phyloP scores from a whole-genome alignment of 2,113 vertebrate genomes.

The Proteles cristata region DNA sequence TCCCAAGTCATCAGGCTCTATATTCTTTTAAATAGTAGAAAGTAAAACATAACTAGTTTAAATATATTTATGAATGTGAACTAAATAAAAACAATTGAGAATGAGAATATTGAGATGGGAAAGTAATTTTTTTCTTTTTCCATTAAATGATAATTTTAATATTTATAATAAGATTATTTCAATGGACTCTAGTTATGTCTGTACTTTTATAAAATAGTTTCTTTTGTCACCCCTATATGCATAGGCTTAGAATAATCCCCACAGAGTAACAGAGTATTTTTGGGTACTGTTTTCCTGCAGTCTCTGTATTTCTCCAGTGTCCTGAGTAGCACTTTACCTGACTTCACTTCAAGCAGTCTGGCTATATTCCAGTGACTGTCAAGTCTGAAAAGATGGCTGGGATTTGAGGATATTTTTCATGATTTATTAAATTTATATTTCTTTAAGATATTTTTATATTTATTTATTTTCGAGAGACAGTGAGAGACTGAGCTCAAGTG shows the following conservation, averaged over 20 bases:
- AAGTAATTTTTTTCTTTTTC: background rate
- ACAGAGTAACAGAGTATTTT: background rate
- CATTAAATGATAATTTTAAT: background rate
- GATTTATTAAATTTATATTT: background rate
- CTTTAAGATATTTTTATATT: no score
- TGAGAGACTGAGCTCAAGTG: no score
- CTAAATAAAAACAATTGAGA: background rate
- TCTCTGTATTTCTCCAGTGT: background rate
- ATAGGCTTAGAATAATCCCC: background rate
- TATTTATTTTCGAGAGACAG: no score
- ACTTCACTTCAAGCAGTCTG: background rate
- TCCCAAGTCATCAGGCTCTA: background rate
- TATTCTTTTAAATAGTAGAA: background rate
- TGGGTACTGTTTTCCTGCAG: accelerated
- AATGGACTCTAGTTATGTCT: background rate
- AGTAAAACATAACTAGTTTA: background rate
- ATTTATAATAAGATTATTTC: background rate
- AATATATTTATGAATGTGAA: background rate
- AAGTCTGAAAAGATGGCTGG: background rate
- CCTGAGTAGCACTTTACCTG: no score
- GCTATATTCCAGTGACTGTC: background rate
- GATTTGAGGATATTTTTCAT: background rate
- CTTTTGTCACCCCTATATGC: background rate
- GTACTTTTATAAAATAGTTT: background rate
- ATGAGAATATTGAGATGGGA: background rate